phyloP scores from a whole-genome alignment of 2,888 invertebrate genomes.

The Heliconius erato region DNA sequence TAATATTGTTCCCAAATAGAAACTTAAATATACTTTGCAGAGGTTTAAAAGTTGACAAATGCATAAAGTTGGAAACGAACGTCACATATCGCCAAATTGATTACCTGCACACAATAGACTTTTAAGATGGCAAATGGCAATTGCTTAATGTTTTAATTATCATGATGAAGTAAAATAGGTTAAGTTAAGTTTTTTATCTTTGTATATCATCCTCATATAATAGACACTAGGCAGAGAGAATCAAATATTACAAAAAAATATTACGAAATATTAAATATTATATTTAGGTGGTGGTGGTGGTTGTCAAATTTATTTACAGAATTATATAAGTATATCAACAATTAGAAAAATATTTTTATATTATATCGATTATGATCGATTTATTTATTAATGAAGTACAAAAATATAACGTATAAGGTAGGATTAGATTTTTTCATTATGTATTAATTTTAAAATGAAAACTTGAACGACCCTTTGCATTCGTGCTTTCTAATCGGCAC shows the following conservation, averaged over 20 bases:
- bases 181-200: neutral
- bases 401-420: too few species aligned
- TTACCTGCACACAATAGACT: neutral
- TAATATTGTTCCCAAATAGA: slow-evolving; percentile 30
- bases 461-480: neutral
- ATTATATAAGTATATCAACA: too few species aligned
- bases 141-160: neutral
- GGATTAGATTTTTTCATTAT: too few species aligned
- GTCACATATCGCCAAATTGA: neutral
- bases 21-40: slow-evolving; percentile 38
- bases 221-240: too few species aligned
- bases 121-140: neutral
- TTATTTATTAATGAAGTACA: too few species aligned
- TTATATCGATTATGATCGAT: too few species aligned
- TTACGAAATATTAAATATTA: too few species aligned
- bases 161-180: neutral
- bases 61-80: slow-evolving; percentile 28
- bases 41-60: slow-evolving; percentile 34
- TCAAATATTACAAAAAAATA: too few species aligned
- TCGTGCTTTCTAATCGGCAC: slow-evolving; percentile 46
- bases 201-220: neutral
- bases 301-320: too few species aligned
- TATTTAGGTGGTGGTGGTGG: too few species aligned
- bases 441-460: slow-evolving; percentile 1
- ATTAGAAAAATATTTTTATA: too few species aligned